Conservation (phyloP, 2,113 vertebrate genomes). For the Oncorhynchus tshawytscha region DNA sequence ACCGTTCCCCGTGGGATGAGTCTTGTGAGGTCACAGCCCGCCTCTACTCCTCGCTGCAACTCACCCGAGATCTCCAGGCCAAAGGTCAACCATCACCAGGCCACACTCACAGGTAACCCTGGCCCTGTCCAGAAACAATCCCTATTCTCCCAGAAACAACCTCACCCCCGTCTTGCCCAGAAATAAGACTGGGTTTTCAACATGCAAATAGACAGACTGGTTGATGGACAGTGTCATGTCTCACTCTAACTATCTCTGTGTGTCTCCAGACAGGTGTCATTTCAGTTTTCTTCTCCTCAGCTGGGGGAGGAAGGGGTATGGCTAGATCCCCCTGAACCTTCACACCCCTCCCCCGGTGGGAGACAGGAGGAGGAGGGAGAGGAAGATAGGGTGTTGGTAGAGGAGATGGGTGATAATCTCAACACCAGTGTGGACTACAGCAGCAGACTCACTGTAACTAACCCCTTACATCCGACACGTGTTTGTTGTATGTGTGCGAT, state of each 20-base stretch:
- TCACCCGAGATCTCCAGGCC: conserved; percentile 64
- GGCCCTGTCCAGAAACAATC: neutral
- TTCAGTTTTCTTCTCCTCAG: conserved; percentile 37
- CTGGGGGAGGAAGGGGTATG: conserved; percentile 4
- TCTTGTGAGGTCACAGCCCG: conserved; percentile 71
- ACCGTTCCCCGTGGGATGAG: conserved; percentile 7
- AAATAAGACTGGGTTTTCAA: no score
- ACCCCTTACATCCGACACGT: no score
- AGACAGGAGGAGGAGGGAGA: conserved; percentile 14
- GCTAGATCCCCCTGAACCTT: neutral
- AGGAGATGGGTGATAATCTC: conserved; percentile 64
- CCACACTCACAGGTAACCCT: conserved; percentile 16
- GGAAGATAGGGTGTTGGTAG: conserved; percentile 54
- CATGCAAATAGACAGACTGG: neutral
- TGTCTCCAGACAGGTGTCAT: conserved; percentile 43
- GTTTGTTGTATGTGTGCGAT: neutral
- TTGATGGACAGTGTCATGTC: neutral
- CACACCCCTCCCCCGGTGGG: neutral
- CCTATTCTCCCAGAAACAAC: no score
- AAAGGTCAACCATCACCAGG: conserved; percentile 36
- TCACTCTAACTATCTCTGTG: neutral
- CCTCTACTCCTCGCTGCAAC: conserved; percentile 72
- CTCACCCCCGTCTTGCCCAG: no score
- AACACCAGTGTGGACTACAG: neutral
- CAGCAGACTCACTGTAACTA: neutral